Conservation (phyloP, 2,888 invertebrate genomes). For the Morinoia aosen region DNA sequence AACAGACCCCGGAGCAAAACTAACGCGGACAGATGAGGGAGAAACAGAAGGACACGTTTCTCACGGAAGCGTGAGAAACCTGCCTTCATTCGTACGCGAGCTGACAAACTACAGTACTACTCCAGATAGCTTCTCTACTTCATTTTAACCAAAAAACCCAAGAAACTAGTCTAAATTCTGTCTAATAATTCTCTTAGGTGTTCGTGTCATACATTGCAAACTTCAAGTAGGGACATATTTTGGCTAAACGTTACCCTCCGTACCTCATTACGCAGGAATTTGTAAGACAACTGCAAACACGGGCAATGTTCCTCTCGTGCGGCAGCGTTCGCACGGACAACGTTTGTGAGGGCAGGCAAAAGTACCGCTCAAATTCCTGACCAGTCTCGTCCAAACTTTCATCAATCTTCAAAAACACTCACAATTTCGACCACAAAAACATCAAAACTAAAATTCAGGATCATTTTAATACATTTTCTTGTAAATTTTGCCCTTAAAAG, state of each 20-base stretch:
- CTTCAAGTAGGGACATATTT: background rate
- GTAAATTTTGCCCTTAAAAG: background rate
- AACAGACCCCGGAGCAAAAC: background rate
- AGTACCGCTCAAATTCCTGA: background rate
- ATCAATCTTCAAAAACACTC: background rate
- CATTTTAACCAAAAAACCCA: background rate
- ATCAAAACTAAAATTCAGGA: background rate
- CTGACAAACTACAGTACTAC: background rate
- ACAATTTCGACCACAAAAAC: background rate
- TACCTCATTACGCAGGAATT: slow-evolving; percentile 10
- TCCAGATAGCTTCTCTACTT: background rate
- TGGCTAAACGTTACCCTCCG: background rate
- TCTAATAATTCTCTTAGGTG: background rate
- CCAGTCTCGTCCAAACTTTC: background rate
- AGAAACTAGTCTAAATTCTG: background rate
- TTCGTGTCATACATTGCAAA: background rate
- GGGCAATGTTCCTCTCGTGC: background rate
- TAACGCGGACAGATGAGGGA: background rate
- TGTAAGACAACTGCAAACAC: background rate
- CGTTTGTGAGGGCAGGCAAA: slow-evolving; percentile 33
- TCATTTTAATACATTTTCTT: background rate
- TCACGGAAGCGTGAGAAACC: background rate
- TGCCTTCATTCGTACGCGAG: background rate
- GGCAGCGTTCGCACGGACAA: slow-evolving; percentile 45
- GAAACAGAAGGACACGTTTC: background rate